These are phyloP conservation scores for Chelonoidis abingdonii DNA, from an alignment of 2,113 vertebrate species.

Conservation along the genomic window DNA sequence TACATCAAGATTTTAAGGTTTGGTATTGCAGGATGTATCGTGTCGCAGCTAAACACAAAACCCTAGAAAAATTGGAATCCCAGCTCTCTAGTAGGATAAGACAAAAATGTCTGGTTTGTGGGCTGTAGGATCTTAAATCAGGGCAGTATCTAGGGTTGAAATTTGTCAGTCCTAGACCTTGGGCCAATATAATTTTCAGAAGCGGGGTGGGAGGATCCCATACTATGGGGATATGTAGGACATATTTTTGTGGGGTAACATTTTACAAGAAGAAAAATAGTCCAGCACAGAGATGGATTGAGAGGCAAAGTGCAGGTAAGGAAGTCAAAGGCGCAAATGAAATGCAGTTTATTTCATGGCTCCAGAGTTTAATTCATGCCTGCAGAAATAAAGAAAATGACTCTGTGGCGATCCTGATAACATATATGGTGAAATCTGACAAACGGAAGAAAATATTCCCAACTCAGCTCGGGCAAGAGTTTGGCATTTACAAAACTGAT, in stretches of 20 bases:
- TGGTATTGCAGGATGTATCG: background rate
- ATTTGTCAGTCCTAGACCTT: rapidly evolving
- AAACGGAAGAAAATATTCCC: background rate
- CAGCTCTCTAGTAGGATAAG: background rate
- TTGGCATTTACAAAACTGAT: background rate
- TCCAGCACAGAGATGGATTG: background rate
- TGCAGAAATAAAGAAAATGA: background rate
- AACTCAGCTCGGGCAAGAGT: background rate
- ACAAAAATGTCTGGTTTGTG: background rate
- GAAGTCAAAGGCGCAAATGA: background rate
- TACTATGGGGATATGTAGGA: rapidly evolving
- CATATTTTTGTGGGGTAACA: rapidly evolving
- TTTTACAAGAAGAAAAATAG: background rate
- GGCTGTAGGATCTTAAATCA: background rate
- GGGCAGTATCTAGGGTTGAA: background rate
- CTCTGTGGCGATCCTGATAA: background rate
- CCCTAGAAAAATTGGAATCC: background rate
- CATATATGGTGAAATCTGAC: background rate
- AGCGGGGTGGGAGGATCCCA: background rate
- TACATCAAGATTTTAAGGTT: background rate
- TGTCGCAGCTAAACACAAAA: rapidly evolving
- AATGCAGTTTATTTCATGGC: background rate
- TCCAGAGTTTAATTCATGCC: background rate
- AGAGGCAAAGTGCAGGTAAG: rapidly evolving
- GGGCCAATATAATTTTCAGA: too few relatives aligned